Evolutionary conservation across 2,888 invertebrate species (phyloP).

Genomic region (Scaptomyza parva): DNA sequence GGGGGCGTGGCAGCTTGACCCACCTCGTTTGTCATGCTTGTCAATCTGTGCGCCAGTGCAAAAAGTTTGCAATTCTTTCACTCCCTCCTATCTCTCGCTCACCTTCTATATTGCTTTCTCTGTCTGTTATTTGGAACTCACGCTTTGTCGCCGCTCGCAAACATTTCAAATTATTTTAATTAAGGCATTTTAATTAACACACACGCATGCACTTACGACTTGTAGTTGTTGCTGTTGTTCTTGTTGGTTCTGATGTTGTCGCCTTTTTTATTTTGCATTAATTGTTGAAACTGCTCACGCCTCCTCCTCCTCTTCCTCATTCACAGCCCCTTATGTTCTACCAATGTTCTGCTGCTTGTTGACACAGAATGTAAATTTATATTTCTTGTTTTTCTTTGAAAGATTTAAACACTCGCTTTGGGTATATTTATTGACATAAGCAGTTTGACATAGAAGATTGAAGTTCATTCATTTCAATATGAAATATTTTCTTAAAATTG

Average conservation of each 20-base stretch:
- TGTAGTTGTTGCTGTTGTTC: conserved; percentile 18
- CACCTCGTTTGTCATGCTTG: conserved; percentile 58
- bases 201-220: conserved; percentile 38
- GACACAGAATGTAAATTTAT: conserved; percentile 77
- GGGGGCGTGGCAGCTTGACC: conserved; percentile 33
- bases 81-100: conserved; percentile 16
- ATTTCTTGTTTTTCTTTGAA: conserved; percentile 33
- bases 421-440: neutral
- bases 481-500: too few species aligned
- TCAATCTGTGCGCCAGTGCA: conserved; percentile 66
- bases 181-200: conserved; percentile 76
- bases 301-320: conserved; percentile 6
- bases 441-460: neutral
- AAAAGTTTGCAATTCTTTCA: conserved; percentile 26
- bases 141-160: conserved; percentile 28
- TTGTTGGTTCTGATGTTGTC: conserved; percentile 42
- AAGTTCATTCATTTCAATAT: too few species aligned
- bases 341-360: conserved; percentile 57
- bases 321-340: neutral
- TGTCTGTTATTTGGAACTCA: conserved; percentile 7
- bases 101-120: neutral
- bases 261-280: conserved; percentile 56
- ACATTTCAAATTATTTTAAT: conserved; percentile 71
- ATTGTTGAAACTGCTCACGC: conserved; percentile 38
- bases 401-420: neutral